Base-by-base conservation (phyloP, 2,113 vertebrate genomes). In the Limanda limanda region DNA sequence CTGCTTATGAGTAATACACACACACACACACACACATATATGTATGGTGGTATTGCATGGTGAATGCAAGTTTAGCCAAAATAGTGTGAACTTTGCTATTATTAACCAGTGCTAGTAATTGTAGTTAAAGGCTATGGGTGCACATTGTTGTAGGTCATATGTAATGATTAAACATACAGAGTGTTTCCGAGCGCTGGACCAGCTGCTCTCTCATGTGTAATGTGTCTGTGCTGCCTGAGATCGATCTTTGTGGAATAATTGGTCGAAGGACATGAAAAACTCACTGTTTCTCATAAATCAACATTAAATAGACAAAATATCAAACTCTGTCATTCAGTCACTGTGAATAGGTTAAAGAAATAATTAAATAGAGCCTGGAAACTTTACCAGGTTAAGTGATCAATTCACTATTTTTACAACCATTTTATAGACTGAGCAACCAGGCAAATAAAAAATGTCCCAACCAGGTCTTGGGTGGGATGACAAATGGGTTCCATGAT, bases 141-240 rank as follows among this genome's bases (percentile, higher is more conserved):
- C 55, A 25, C 35, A 25, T 4, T 58, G 17, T 47, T 24, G 60
- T 35, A 8, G 20, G 66, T 62, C 21, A 24, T 14, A 45, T 68
- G 27, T 79, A 87, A 87, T 84, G 69, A 87, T 88, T 84, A 77
- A 60, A 78, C 24, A 35, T 5, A 24, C 54, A 71, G 52, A 74
- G 71, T 31, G 48, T 64, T 68, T 74, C 37, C 8, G 45, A 17
- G 21, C 58, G 59, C 31, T 35, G 51, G 55, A 8, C n/a, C 8
- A 6, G 20, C 35, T 74, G 37, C 18, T 58, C 47, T 59, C 42
- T 59, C 63, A 67, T 48, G 55, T 40, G 56, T 66, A 56, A 14
- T 24, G 54, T 54, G 52, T 24, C 21, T 56, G 21, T 56, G 54
- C 21, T 14, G 17, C 51, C 15, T 54, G 10, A 31, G 37, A 63